Base-by-base conservation (phyloP, 2,113 vertebrate genomes). In the Limnothrissa miodon region DNA sequence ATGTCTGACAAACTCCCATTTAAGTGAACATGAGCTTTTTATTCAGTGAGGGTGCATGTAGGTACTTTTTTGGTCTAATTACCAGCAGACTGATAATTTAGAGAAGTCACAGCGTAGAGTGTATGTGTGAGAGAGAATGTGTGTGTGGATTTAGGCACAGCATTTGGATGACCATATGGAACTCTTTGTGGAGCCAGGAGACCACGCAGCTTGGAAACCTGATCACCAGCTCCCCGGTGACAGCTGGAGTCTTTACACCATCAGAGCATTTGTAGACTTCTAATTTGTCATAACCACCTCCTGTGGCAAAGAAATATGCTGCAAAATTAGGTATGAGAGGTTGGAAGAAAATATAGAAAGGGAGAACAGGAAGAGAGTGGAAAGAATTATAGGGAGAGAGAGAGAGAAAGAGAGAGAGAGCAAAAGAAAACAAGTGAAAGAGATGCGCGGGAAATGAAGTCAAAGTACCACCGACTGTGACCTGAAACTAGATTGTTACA, bases 231-330 rank as follows among this genome's bases (percentile, higher is more conserved):
- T 98, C 97, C 97, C 96, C 90, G 91, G 96, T 97, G 98, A 99
- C 98, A 99, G 98, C 97, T 99, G 97, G 96, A 94, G 96, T 95
- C 96, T 99, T 97, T 97, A 96, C 96, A 97, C 97, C 96, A 97
- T 97, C 96, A 96, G 96, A 98, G 97, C 97, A 98, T 97, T 97
- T 97, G 96, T 96, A 97, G 97, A 97, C 97, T 99, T 97, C 96
- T 99, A 99, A 99, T 99, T 99, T 98, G 97, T 99, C 98, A 99
- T 98, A 97, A 97, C 96, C 96, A 97, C 97, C 97, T 99, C 98
- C 97, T 97, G 97, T 98, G 97, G 97, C 96, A 99, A 94, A 93
- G 94, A 99, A 99, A 99, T 97, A 98, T 99, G 98, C 96, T 95
- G 94, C 95, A 92, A 91, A 96, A 95, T 97, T 96, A 97, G 93